Evolutionary conservation across 1,140 invertebrate genomes (phyloP).

Genomic region (Cotesia typhae): DNA sequence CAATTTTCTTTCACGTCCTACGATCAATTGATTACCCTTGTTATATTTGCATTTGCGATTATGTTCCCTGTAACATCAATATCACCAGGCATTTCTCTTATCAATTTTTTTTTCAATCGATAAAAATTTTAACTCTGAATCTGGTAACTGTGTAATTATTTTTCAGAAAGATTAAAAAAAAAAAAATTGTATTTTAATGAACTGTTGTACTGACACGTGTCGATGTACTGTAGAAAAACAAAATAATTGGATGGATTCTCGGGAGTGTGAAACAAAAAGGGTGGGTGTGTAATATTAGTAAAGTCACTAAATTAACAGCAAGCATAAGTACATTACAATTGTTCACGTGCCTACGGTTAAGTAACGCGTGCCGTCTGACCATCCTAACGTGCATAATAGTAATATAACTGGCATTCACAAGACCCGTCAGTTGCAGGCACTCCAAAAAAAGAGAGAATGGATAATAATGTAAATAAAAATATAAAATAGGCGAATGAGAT

Average conservation of each 20-base stretch:
- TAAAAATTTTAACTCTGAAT: not conserved
- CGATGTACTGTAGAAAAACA: not conserved
- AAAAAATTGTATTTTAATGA: not conserved
- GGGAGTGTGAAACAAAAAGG: slow-evolving; percentile 7
- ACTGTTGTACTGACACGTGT: not conserved
- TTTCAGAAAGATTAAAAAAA: too few relatives aligned
- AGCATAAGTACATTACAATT: not conserved
- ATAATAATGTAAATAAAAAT: slow-evolving; percentile 9
- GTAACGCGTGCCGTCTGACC: slow-evolving; percentile 29
- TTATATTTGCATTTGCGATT: slow-evolving; percentile 38
- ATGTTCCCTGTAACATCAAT: not conserved
- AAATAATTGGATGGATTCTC: slow-evolving; percentile 2
- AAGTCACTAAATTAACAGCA: not conserved
- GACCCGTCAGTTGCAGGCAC: not conserved
- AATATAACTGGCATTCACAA: not conserved
- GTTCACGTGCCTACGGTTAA: slow-evolving; percentile 33
- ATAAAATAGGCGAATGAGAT: slow-evolving; percentile 22
- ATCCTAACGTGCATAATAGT: slow-evolving; percentile 8
- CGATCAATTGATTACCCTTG: slow-evolving; percentile 38
- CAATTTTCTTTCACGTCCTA: slow-evolving; percentile 38
- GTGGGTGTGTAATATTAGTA: not conserved
- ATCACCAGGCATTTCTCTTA: slow-evolving; percentile 21
- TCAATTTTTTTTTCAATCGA: not conserved
- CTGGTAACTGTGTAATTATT: too few relatives aligned
- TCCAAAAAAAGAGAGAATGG: not conserved